These are phyloP conservation scores for Pegoplata infirma DNA, from an alignment of 2,888 invertebrate genomes.

Conservation along the genomic window DNA sequence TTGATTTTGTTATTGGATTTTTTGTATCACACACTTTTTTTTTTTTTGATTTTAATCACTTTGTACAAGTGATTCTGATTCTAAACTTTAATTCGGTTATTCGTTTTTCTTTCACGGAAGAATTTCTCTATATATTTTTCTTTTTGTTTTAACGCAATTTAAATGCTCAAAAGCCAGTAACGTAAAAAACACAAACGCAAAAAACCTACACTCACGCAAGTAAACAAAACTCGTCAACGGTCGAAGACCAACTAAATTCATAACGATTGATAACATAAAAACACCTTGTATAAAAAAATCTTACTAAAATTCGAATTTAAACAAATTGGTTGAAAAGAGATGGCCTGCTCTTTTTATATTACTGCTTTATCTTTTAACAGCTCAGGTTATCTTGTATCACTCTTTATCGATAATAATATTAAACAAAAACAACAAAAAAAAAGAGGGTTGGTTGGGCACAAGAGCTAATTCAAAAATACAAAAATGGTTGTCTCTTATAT, in stretches of 20 bases:
- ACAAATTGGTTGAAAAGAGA: constrained; percentile 39
- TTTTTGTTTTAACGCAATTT: constrained; percentile 42
- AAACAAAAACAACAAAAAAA: background rate
- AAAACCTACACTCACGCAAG: constrained; percentile 61
- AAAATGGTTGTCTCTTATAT: constrained; percentile 52
- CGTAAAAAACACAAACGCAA: constrained; percentile 64
- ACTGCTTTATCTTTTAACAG: constrained; percentile 6
- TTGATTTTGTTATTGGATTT: background rate
- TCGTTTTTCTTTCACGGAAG: constrained; percentile 40
- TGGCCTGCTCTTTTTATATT: constrained; percentile 27
- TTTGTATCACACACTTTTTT: no score
- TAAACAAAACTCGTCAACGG: constrained; percentile 73
- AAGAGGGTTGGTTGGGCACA: constrained; percentile 43
- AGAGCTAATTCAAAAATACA: constrained; percentile 28
- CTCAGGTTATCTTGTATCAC: constrained; percentile 49
- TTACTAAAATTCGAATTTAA: background rate
- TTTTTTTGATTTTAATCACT: background rate
- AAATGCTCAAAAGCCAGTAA: constrained; percentile 29
- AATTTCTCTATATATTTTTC: constrained; percentile 9
- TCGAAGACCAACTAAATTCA: constrained; percentile 77
- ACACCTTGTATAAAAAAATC: constrained; percentile 53
- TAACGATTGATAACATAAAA: constrained; percentile 65
- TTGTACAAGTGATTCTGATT: background rate
- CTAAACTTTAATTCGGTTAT: background rate
- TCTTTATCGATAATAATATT: no score